phyloP scores from a whole-genome alignment of 2,888 invertebrate genomes.

The Tridacna gigas region DNA sequence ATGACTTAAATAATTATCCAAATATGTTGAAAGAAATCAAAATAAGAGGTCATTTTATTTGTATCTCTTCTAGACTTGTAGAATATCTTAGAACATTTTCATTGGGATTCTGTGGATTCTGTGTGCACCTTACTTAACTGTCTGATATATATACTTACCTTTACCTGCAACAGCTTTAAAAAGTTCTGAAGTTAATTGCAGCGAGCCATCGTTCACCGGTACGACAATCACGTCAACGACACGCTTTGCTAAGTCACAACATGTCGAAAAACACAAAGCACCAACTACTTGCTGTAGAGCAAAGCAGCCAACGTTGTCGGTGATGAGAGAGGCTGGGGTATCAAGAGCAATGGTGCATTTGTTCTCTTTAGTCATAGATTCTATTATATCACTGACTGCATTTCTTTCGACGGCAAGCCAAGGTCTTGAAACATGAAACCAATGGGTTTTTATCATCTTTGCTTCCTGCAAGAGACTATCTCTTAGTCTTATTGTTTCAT shows the following conservation, averaged over 20 bases:
- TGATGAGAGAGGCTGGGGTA: background rate
- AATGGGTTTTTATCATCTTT: background rate
- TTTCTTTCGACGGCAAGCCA: constrained; percentile 2
- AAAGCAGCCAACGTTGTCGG: background rate
- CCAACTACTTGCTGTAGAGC: background rate
- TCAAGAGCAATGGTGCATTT: background rate
- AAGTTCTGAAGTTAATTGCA: background rate
- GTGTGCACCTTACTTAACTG: too few species aligned
- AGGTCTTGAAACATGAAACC: constrained; percentile 13
- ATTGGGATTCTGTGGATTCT: too few species aligned
- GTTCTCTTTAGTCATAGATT: background rate
- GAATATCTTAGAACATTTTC: too few species aligned
- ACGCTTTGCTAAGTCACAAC: background rate
- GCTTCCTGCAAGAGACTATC: background rate
- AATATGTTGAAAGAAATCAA: too few species aligned
- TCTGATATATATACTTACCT: too few species aligned
- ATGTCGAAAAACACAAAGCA: background rate
- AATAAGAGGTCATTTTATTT: too few species aligned
- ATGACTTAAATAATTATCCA: too few species aligned
- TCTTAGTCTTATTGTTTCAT: background rate
- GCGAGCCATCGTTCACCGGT: background rate
- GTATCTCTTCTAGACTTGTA: too few species aligned
- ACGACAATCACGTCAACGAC: constrained; percentile 4
- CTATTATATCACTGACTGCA: background rate
- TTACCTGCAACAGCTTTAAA: background rate